Percentiles rank a stretch among this genome's conserved stretches.
Evolutionary conservation across 2,113 vertebrate genomes (phyloP).

Genomic region (Ceyx melanurus): DNA sequence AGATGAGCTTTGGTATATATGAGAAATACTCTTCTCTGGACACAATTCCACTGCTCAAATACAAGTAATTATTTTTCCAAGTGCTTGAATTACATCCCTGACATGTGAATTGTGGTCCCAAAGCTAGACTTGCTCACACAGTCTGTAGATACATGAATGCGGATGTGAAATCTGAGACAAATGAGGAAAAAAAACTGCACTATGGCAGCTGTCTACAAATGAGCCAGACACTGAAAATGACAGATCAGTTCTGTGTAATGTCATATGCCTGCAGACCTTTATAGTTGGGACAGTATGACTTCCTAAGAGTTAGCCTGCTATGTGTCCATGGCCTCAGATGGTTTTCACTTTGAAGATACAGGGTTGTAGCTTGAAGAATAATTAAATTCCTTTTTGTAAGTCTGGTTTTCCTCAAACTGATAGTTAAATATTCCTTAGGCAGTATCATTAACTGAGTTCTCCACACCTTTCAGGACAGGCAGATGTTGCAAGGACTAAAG

Average conservation of each 20-base stretch:
- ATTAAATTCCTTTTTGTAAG: constrained; percentile 29
- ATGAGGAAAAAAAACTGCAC: not conserved
- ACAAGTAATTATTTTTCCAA: not conserved
- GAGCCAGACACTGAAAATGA: not conserved
- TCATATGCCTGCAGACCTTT: constrained; percentile 16
- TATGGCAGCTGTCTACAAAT: constrained; percentile 11
- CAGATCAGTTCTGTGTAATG: constrained; percentile 15
- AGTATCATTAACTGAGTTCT: not conserved
- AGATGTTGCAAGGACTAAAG: not conserved
- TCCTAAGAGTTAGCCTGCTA: not conserved
- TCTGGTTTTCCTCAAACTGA: not conserved
- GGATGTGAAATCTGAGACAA: constrained; percentile 39
- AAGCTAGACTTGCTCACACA: not conserved
- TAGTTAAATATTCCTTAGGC: not conserved
- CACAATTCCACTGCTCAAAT: not conserved
- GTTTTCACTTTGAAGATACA: constrained; percentile 34
- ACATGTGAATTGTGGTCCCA: not conserved
- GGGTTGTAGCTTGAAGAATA: not conserved
- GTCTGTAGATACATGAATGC: not conserved
- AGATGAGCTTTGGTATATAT: not conserved
- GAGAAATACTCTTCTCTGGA: not conserved
- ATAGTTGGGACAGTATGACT: not conserved
- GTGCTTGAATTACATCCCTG: not conserved
- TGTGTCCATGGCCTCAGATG: not conserved
- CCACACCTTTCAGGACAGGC: not conserved